These are phyloP conservation scores for Acanthurus leucopareius DNA, from an alignment of 2,797 vertebrate genomes.

Conservation along the genomic window DNA sequence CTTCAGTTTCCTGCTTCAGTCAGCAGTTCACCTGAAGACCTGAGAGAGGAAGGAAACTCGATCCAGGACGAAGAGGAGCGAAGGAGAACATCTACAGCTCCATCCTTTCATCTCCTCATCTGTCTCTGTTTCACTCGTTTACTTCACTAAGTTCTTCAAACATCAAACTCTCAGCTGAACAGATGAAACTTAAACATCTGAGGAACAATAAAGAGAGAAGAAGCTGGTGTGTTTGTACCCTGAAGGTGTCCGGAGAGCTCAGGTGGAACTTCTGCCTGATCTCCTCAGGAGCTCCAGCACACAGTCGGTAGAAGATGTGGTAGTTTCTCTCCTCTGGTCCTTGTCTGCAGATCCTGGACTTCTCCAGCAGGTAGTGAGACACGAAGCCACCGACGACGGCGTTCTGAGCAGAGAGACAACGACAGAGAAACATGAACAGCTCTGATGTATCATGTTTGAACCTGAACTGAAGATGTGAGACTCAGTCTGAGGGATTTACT, in stretches of 20 bases:
- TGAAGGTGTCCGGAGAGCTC: slow-evolving; percentile 92
- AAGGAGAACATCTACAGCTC: too few species aligned
- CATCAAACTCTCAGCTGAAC: too few species aligned
- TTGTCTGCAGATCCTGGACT: slow-evolving; percentile 96
- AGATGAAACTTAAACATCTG: too few species aligned
- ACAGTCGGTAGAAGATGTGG: slow-evolving; percentile 97
- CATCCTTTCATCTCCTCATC: too few species aligned
- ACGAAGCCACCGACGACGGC: slow-evolving; percentile 96
- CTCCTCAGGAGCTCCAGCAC: slow-evolving; percentile 94
- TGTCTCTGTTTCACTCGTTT: too few species aligned
- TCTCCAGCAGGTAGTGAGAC: slow-evolving; percentile 98
- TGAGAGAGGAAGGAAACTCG: too few species aligned
- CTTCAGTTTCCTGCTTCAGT: too few species aligned
- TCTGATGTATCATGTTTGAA: slow-evolving; percentile 8
- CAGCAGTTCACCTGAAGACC: too few species aligned
- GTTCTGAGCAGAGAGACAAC: slow-evolving; percentile 81
- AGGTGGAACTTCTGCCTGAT: slow-evolving; percentile 93
- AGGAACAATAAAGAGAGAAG: background rate
- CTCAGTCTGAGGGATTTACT: too few species aligned
- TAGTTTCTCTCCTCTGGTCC: slow-evolving; percentile 97
- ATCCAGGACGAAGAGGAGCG: too few species aligned
- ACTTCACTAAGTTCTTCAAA: too few species aligned
- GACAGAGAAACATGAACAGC: background rate
- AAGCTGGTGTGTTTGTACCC: slow-evolving; percentile 80
- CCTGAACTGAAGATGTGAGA: background rate